A percentile compares a stretch with the other conserved stretches of the same genome.
Evolutionary conservation across 2,888 invertebrate species (phyloP).

Genomic region (Brachylomia viminalis): DNA sequence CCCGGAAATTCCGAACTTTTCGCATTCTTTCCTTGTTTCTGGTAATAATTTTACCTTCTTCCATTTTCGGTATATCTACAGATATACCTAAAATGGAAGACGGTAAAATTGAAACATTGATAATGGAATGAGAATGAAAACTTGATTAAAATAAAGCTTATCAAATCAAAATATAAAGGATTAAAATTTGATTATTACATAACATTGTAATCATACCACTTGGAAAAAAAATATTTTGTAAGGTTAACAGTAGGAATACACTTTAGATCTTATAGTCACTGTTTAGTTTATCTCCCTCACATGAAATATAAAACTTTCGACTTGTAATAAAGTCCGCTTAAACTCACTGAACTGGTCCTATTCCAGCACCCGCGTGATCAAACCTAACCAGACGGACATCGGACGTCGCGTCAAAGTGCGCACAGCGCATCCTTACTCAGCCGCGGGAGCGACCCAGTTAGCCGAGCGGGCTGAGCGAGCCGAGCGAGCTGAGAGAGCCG

Average conservation of each 20-base stretch:
- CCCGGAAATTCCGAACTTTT: not conserved
- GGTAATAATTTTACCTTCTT: not conserved
- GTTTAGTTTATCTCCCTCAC: conserved; percentile 1
- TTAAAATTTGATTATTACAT: conserved; percentile 13
- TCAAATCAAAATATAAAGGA: conserved; percentile 6
- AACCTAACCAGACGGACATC: conserved; percentile 97
- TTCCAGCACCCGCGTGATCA: conserved; percentile 97
- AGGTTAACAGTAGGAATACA: conserved; percentile 8
- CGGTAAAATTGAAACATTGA: not conserved
- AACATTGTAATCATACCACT: not conserved
- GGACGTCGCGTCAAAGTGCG: conserved; percentile 96
- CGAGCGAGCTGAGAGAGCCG: conserved; percentile 64
- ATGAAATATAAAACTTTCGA: conserved; percentile 6
- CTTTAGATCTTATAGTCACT: conserved; percentile 3
- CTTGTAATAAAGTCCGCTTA: conserved; percentile 42
- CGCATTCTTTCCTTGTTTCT: not conserved
- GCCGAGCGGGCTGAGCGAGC: conserved; percentile 77
- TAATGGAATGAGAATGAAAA: conserved; percentile 16
- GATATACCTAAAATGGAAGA: no score
- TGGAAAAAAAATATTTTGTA: not conserved
- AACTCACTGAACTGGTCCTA: conserved; percentile 57
- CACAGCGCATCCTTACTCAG: conserved; percentile 83
- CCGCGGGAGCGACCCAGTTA: conserved; percentile 76
- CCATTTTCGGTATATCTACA: not conserved
- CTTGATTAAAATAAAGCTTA: conserved; percentile 11